phyloP scores from a whole-genome alignment of 2,797 vertebrate genomes.

The Danio aesculapii region DNA sequence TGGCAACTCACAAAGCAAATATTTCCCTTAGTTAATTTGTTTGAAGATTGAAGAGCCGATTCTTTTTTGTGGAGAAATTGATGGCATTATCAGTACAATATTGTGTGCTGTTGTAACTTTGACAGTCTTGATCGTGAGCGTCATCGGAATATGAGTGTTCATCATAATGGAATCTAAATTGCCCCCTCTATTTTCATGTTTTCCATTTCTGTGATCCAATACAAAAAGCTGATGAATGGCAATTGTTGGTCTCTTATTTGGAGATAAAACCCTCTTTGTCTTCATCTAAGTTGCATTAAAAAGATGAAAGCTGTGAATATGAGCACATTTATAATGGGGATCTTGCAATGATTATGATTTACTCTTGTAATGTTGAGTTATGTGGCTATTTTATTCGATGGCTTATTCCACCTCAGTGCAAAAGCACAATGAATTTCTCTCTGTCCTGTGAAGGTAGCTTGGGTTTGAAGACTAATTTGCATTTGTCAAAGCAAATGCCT shows the following conservation, averaged over 20 bases:
- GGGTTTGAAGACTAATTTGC: neutral
- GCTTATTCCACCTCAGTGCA: neutral
- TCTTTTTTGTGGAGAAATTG: conserved; percentile 53
- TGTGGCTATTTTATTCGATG: neutral
- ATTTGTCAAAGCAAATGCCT: neutral
- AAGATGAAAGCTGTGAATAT: conserved; percentile 46
- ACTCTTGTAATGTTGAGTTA: conserved; percentile 10
- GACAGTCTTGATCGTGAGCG: conserved; percentile 14
- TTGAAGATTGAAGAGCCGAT: conserved; percentile 52
- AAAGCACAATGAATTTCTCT: neutral
- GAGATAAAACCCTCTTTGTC: conserved; percentile 33
- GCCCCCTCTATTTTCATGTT: conserved; percentile 48
- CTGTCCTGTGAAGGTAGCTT: neutral
- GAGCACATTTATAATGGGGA: conserved; percentile 4
- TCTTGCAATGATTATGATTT: conserved; percentile 27
- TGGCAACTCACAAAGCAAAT: conserved; percentile 15
- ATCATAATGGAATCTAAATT: conserved; percentile 59
- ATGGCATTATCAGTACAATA: conserved; percentile 11
- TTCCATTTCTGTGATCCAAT: conserved; percentile 26
- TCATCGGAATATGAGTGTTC: conserved; percentile 39
- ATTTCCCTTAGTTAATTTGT: conserved; percentile 60
- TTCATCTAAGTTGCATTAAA: conserved; percentile 53
- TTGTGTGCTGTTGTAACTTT: neutral
- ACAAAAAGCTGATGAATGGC: conserved; percentile 44
- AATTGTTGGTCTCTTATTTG: conserved; percentile 52